Evolutionary conservation across 2,888 invertebrate genomes (phyloP).

Genomic region (Eupithecia insigniata): DNA sequence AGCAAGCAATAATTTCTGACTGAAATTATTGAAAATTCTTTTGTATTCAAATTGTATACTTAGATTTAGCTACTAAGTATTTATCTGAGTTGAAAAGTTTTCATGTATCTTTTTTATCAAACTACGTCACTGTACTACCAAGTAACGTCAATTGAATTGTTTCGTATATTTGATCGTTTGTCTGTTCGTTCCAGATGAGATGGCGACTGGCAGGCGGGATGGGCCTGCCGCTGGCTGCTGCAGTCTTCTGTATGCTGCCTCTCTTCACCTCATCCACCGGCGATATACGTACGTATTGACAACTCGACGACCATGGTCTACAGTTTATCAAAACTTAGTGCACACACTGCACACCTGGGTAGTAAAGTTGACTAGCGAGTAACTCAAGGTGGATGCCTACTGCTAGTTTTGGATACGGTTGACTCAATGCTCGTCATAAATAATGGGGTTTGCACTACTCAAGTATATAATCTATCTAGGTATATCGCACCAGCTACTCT

Average conservation of each 20-base stretch:
- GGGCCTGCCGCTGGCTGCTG: conserved; percentile 76
- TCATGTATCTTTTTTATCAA: too few relatives aligned
- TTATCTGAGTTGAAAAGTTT: too few relatives aligned
- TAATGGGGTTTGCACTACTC: too few relatives aligned
- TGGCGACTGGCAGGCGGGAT: conserved; percentile 76
- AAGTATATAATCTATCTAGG: too few relatives aligned
- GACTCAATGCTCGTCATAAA: too few relatives aligned
- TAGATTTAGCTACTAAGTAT: too few relatives aligned
- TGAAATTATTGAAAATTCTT: not conserved
- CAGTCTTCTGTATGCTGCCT: conserved; percentile 76
- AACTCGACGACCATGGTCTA: not conserved
- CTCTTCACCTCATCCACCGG: conserved; percentile 80
- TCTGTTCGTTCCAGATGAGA: conserved; percentile 75
- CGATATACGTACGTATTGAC: conserved; percentile 70
- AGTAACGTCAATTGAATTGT: not conserved
- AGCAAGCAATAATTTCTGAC: not conserved
- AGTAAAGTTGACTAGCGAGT: too few relatives aligned
- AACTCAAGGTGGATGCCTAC: too few relatives aligned
- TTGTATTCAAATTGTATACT: not conserved
- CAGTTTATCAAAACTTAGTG: not conserved
- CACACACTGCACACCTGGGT: too few relatives aligned
- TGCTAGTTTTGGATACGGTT: too few relatives aligned
- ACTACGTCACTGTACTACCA: not conserved
- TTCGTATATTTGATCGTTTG: not conserved
- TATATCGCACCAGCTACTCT: too few relatives aligned